Evolutionary conservation across 2,888 invertebrate species (phyloP), one percentile per base, ranked within the genome.

Genomic region (Drosophila seclusa): DNA sequence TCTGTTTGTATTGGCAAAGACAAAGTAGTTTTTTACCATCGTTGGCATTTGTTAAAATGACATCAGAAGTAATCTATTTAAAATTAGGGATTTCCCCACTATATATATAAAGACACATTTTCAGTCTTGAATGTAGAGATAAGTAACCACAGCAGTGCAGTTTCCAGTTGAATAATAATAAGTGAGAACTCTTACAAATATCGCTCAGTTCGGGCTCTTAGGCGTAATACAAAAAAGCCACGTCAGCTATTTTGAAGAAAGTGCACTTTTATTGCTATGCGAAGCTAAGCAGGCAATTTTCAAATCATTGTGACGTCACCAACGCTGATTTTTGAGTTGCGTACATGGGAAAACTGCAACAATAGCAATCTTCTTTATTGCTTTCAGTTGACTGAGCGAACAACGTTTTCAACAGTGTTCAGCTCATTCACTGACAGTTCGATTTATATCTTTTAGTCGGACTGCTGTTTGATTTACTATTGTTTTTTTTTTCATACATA

Each of bases 291-390:
- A 6, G 45, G 21, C 6, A 24, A 31, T 21, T 16, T 21, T 32
- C 5, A 7, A 2, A 42, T n/a, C n/a, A 10, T 10, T 31, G 18
- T 62, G 64, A 63, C 38, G 49, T 65, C 64, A 63, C 16, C 1
- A 11, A 11, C 4, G 18, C 13, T 24, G 2, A 11, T 54, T 34
- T 55, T 29, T 5, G 18, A 10, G n/a, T n/a, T n/a, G n/a, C n/a
- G n/a, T n/a, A n/a, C n/a, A n/a, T n/a, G n/a, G n/a, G n/a, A n/a
- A n/a, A n/a, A n/a, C n/a, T n/a, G n/a, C n/a, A n/a, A n/a, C n/a
- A n/a, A n/a, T n/a, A n/a, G n/a, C n/a, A n/a, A n/a, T n/a, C n/a
- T n/a, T n/a, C n/a, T n/a, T n/a, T n/a, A n/a, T n/a, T n/a, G n/a
- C n/a, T n/a, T n/a, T n/a, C n/a, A n/a, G n/a, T n/a, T n/a, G n/a